Percentiles rank a stretch among this genome's conserved stretches.
Evolutionary conservation across 1,140 invertebrate genomes (phyloP).

Genomic region (Harlomillsia oculata): DNA sequence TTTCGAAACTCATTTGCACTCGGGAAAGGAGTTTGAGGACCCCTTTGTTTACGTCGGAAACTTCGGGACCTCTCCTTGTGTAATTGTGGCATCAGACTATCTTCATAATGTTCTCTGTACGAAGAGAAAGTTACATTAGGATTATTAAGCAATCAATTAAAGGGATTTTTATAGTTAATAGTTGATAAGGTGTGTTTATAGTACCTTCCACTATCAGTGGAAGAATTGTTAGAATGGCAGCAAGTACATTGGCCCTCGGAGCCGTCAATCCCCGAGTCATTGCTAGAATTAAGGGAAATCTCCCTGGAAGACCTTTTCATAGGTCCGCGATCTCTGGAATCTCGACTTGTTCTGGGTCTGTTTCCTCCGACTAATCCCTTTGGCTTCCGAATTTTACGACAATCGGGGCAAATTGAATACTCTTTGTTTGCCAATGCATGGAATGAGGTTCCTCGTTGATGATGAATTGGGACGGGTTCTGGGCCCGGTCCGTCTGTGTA

Average conservation of each 20-base stretch:
- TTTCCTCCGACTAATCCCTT: neutral
- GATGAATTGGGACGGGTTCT: neutral
- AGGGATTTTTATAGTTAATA: constrained; percentile 35
- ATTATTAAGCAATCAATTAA: neutral
- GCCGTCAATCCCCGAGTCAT: constrained; percentile 65
- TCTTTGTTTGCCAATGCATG: neutral
- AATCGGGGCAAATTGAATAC: constrained; percentile 31
- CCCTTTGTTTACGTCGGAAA: constrained; percentile 8
- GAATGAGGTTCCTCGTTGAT: constrained; percentile 3
- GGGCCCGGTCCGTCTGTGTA: constrained; percentile 20
- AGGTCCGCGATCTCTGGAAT: constrained; percentile 37
- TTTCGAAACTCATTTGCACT: constrained; percentile 1
- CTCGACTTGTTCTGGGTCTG: constrained; percentile 20
- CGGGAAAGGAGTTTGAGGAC: constrained; percentile 5
- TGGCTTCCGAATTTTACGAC: constrained; percentile 33
- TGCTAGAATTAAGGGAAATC: constrained; percentile 63
- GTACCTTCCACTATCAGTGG: constrained; percentile 61
- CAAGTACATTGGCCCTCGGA: constrained; percentile 49
- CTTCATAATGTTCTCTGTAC: constrained; percentile 31
- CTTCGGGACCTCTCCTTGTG: neutral
- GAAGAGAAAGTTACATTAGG: no score
- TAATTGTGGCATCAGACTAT: constrained; percentile 30
- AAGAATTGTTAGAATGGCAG: constrained; percentile 56
- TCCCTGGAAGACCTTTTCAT: constrained; percentile 48
- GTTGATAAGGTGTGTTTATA: neutral